These are phyloP conservation scores for Sebastes trivittatus DNA, from an alignment of 2,797 vertebrate species.

Conservation along the genomic window DNA sequence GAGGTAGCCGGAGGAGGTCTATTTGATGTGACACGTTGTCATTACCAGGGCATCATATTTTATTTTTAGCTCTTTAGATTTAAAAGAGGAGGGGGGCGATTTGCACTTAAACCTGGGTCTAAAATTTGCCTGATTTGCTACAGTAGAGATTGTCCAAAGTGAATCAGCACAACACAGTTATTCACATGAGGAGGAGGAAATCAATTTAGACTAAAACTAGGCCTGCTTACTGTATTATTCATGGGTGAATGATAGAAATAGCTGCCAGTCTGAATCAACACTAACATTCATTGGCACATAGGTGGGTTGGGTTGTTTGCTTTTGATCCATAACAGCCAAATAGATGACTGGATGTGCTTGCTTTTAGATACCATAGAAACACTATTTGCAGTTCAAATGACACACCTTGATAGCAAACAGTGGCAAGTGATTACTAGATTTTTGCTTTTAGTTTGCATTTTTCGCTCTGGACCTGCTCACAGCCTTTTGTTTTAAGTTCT, in stretches of 20 bases:
- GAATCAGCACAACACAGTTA: neutral
- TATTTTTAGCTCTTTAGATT: constrained; percentile 25
- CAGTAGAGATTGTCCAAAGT: neutral
- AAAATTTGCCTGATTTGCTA: constrained; percentile 2
- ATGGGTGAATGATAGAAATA: constrained; percentile 22
- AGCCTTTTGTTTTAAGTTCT: neutral
- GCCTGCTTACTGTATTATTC: constrained; percentile 14
- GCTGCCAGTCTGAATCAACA: constrained; percentile 16
- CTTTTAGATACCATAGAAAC: neutral
- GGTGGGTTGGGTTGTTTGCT: constrained; percentile 20
- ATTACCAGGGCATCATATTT: constrained; percentile 15
- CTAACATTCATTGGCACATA: constrained; percentile 1
- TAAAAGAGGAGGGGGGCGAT: neutral
- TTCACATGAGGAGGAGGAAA: neutral
- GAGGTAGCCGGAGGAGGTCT: constrained; percentile 3
- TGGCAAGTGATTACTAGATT: neutral
- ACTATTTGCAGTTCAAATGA: neutral
- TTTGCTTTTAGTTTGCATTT: neutral
- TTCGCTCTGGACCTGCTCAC: neutral
- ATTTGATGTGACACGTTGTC: constrained; percentile 29
- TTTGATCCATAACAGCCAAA: constrained; percentile 3
- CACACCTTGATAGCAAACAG: constrained; percentile 11
- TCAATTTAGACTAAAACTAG: neutral
- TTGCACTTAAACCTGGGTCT: neutral
- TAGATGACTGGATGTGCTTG: neutral